Percentiles rank a stretch among this genome's conserved stretches.
Conservation (phyloP, 2,113 vertebrate genomes). For the Marmota monax region DNA sequence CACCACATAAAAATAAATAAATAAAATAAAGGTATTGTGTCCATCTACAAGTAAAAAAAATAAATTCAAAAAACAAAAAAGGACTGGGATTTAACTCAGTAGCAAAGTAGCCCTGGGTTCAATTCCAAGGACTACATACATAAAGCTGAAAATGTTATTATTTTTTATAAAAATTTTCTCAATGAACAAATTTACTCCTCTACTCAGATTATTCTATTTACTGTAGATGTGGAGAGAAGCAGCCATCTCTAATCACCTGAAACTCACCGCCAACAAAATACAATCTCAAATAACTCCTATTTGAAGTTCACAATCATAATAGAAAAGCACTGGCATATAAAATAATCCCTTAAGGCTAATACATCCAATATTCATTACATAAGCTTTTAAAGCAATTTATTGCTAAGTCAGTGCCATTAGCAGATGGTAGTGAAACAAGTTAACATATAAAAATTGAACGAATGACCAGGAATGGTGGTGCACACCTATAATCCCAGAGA, state of each 20-base stretch:
- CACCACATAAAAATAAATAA: too few species aligned
- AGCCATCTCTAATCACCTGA: neutral
- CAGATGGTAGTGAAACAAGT: neutral
- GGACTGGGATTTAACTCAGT: too few species aligned
- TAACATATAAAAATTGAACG: constrained; percentile 1
- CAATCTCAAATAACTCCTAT: neutral
- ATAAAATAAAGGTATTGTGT: too few species aligned
- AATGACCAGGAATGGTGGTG: neutral
- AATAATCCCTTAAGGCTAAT: neutral
- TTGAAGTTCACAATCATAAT: neutral
- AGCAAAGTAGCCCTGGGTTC: neutral
- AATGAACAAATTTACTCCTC: neutral
- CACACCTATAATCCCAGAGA: too few species aligned
- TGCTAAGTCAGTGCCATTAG: constrained; percentile 37
- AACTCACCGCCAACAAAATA: neutral
- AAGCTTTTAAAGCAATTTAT: constrained; percentile 21
- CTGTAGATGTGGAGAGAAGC: neutral
- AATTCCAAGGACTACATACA: neutral
- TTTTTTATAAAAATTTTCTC: neutral
- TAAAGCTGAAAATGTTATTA: neutral
- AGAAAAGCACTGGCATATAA: neutral
- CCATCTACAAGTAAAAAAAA: neutral
- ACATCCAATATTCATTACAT: neutral
- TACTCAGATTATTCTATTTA: neutral
- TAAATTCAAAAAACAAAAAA: neutral